A percentile compares a stretch with the other conserved stretches of the same genome.
These are phyloP conservation scores for Seriola quinqueradiata DNA, from an alignment of 2,113 vertebrate genomes.

Conservation along the genomic window DNA sequence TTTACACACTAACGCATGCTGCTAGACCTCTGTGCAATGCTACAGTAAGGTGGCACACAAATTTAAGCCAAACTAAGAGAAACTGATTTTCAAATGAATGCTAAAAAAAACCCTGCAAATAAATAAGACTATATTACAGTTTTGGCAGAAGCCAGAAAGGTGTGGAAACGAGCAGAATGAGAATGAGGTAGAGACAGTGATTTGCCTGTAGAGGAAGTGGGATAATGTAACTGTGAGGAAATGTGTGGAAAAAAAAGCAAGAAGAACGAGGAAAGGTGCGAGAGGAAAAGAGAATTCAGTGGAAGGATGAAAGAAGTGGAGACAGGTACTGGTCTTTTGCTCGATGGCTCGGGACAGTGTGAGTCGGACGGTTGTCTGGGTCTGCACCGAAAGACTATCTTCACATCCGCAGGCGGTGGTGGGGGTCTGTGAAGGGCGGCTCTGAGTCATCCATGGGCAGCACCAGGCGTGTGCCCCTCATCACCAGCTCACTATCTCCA, in stretches of 20 bases:
- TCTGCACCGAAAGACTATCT: neutral
- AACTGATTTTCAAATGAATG: conserved; percentile 27
- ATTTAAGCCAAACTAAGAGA: conserved; percentile 43
- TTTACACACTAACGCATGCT: conserved; percentile 77
- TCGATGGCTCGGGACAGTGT: conserved; percentile 41
- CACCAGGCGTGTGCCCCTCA: conserved; percentile 94
- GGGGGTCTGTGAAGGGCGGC: conserved; percentile 85
- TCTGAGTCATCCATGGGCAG: conserved; percentile 97
- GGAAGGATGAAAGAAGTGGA: conserved; percentile 31
- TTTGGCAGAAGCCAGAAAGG: conserved; percentile 40
- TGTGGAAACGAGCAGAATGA: conserved; percentile 53
- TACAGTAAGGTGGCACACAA: conserved; percentile 59
- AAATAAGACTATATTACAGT: conserved; percentile 60
- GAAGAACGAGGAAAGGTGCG: conserved; percentile 34
- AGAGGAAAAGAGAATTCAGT: conserved; percentile 23
- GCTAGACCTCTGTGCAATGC: conserved; percentile 72
- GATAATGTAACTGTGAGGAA: conserved; percentile 41
- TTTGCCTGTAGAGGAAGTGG: conserved; percentile 32
- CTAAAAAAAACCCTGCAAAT: conserved; percentile 52
- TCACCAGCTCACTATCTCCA: conserved; percentile 94
- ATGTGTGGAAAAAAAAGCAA: conserved; percentile 12
- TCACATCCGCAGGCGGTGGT: conserved; percentile 69
- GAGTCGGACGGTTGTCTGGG: conserved; percentile 25
- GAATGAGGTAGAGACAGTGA: conserved; percentile 74
- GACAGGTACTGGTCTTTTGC: conserved; percentile 54